These are phyloP conservation scores for Takifugu flavidus DNA, from an alignment of 2,113 vertebrate species.

Conservation along the genomic window DNA sequence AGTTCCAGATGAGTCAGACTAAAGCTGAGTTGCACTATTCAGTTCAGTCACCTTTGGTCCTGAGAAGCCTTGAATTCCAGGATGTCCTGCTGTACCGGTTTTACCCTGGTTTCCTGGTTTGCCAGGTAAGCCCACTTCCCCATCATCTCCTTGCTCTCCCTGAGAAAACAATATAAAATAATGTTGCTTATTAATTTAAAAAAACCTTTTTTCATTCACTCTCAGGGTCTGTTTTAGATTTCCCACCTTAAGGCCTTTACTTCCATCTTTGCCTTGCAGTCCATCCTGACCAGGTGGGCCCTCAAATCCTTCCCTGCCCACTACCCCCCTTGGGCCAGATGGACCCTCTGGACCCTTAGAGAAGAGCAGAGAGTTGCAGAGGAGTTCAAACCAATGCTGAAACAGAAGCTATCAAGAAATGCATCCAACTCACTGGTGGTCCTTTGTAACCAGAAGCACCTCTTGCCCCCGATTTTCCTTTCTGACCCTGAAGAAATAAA, in stretches of 20 bases:
- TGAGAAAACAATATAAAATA: constrained; percentile 40
- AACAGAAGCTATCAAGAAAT: neutral
- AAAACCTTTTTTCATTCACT: neutral
- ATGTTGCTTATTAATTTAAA: neutral
- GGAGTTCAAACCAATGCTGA: neutral
- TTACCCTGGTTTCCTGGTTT: constrained; percentile 80
- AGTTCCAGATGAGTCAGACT: neutral
- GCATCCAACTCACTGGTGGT: constrained; percentile 77
- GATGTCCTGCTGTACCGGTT: constrained; percentile 82
- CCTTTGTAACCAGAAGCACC: constrained; percentile 82
- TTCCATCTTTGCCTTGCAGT: constrained; percentile 80
- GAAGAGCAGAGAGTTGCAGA: neutral
- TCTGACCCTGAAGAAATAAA: constrained; percentile 80
- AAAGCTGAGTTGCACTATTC: constrained; percentile 13
- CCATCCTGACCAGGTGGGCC: constrained; percentile 83
- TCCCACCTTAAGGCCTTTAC: constrained; percentile 79
- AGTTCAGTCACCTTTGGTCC: constrained; percentile 83
- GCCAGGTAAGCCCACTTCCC: constrained; percentile 79
- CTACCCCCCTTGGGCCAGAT: constrained; percentile 84
- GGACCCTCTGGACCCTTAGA: constrained; percentile 84
- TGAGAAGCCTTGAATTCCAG: constrained; percentile 87
- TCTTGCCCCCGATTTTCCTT: constrained; percentile 83
- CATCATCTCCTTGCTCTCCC: constrained; percentile 93
- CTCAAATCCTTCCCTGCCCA: constrained; percentile 87
- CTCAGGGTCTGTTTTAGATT: neutral